These are phyloP conservation scores for Dipodomys merriami DNA, from an alignment of 2,113 vertebrate genomes.

Conservation along the genomic window DNA sequence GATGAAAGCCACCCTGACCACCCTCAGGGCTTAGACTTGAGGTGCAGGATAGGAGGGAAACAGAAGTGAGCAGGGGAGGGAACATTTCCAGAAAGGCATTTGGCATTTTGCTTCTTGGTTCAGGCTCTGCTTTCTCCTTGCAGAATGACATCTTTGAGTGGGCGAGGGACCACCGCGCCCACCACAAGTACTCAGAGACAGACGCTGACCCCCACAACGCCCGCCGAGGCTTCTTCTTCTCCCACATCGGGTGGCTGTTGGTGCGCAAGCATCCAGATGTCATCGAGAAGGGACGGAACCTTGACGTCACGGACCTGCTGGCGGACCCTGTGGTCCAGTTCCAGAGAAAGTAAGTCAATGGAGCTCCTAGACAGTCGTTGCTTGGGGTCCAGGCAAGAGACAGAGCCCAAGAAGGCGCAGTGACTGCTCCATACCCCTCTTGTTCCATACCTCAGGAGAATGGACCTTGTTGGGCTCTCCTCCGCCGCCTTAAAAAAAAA, in stretches of 20 bases:
- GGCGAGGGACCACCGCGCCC: conserved; percentile 86
- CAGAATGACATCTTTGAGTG: conserved; percentile 90
- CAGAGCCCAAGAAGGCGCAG: not conserved
- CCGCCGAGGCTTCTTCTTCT: conserved; percentile 87
- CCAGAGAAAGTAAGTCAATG: conserved; percentile 87
- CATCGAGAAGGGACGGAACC: conserved; percentile 87
- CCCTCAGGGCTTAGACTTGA: not conserved
- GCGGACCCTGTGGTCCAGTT: conserved; percentile 87
- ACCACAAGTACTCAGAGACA: conserved; percentile 90
- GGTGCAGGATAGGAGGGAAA: not conserved
- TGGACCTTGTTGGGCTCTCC: not conserved
- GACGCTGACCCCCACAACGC: conserved; percentile 87
- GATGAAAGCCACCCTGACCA: not conserved
- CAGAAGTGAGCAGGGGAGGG: not conserved
- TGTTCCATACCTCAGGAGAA: not conserved
- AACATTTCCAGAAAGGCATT: rapidly evolving
- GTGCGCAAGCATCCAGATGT: conserved; percentile 87
- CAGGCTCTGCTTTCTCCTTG: rapidly evolving
- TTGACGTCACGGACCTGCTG: conserved; percentile 87
- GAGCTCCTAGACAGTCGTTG: not conserved
- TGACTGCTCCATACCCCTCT: too few relatives aligned
- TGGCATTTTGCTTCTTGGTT: not conserved
- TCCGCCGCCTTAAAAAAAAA: not conserved
- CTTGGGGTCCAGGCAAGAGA: not conserved
- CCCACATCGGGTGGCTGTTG: conserved; percentile 89